A percentile compares a stretch with the other conserved stretches of the same genome.
Conservation (phyloP, 1,140 invertebrate species). For the Ylistrum balloti region DNA sequence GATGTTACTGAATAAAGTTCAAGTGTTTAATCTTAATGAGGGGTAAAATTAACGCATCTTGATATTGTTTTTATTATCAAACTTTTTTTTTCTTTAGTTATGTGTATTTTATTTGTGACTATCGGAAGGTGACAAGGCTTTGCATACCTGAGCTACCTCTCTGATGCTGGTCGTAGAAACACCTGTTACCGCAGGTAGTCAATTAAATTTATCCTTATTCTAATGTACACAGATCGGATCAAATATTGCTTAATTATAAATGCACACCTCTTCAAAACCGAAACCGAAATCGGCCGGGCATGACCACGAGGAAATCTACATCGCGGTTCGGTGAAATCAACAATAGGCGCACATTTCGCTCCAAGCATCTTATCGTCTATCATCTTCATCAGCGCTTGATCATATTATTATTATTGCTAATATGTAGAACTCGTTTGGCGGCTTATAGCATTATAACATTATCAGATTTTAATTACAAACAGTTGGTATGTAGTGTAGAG, state of each 20-base stretch:
- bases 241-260: constrained; percentile 21
- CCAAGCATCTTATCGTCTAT: constrained; percentile 16
- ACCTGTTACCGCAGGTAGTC: constrained; percentile 3
- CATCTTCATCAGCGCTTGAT: neutral
- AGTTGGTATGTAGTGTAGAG: neutral
- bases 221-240: constrained; percentile 7
- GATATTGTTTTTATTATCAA: neutral
- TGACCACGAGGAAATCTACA: constrained; percentile 30
- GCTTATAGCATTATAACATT: neutral
- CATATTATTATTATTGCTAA: constrained; percentile 39
- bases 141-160: neutral
- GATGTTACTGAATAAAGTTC: neutral
- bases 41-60: no score
- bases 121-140: neutral
- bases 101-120: neutral
- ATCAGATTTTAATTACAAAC: constrained; percentile 33
- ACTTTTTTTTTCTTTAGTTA: neutral
- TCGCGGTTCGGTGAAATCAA: constrained; percentile 2
- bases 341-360: constrained; percentile 26
- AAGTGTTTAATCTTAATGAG: no score
- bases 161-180: constrained; percentile 3
- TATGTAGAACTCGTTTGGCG: constrained; percentile 5
- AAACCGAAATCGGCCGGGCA: neutral
- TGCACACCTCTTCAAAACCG: constrained; percentile 32
- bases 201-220: constrained; percentile 36